Conservation (phyloP, 1,140 invertebrate species). For the Caligus rogercresseyi region DNA sequence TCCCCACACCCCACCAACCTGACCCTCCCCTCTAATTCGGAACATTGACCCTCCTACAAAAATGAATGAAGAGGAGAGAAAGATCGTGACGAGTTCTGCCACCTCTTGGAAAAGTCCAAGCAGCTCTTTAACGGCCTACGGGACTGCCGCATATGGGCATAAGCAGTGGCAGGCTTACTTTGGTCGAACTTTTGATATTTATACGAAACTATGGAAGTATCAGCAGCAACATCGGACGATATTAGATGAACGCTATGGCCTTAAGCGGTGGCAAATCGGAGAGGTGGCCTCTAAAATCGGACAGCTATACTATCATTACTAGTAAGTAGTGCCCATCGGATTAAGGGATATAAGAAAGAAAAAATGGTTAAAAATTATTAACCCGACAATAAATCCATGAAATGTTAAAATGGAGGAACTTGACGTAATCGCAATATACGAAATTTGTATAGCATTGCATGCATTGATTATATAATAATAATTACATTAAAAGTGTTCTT, state of each 20-base stretch:
- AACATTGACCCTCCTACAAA: too few relatives aligned
- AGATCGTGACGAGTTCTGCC: slow-evolving; percentile 90
- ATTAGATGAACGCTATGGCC: slow-evolving; percentile 51
- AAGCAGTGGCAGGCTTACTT: slow-evolving; percentile 97
- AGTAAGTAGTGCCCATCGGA: too few relatives aligned
- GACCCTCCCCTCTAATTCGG: too few relatives aligned
- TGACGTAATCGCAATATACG: too few relatives aligned
- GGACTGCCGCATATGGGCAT: slow-evolving; percentile 55
- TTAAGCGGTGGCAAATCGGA: slow-evolving; percentile 95
- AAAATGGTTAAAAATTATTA: too few relatives aligned
- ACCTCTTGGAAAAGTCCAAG: slow-evolving; percentile 89
- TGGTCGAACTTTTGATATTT: slow-evolving; percentile 90
- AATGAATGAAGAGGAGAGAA: slow-evolving; percentile 48
- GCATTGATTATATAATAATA: too few relatives aligned
- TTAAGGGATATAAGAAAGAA: too few relatives aligned
- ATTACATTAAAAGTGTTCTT: too few relatives aligned
- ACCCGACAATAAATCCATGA: too few relatives aligned
- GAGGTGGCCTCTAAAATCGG: slow-evolving; percentile 97
- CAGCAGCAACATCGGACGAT: slow-evolving; percentile 79
- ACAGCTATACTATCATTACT: slow-evolving; percentile 96
- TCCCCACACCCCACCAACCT: too few relatives aligned
- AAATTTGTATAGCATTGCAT: too few relatives aligned
- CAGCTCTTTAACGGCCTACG: slow-evolving; percentile 88
- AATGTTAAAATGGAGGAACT: too few relatives aligned
- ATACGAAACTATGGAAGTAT: slow-evolving; percentile 96